These are phyloP conservation scores for Stomatorhinus ivindoensis DNA, from an alignment of 2,113 vertebrate species.

Conservation along the genomic window DNA sequence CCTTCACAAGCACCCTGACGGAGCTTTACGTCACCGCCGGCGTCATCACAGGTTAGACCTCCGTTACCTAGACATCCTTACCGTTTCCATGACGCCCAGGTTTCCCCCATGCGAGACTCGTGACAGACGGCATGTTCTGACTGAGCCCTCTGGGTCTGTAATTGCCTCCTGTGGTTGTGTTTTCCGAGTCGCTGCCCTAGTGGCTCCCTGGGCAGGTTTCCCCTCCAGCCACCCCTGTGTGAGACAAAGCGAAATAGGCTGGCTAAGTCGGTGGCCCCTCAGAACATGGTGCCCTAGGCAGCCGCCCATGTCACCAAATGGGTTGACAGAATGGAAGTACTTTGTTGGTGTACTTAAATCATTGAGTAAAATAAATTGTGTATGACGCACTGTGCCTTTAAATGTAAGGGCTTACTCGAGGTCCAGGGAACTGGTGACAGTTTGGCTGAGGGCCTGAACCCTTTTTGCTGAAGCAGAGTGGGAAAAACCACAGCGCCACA, in stretches of 20 bases:
- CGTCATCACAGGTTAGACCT: conserved; percentile 62
- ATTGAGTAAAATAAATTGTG: neutral
- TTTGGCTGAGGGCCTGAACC: neutral
- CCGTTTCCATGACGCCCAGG: neutral
- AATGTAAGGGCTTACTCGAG: neutral
- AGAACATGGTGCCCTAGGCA: neutral
- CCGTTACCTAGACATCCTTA: neutral
- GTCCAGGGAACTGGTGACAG: neutral
- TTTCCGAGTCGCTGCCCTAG: neutral
- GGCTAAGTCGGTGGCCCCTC: neutral
- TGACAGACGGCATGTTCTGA: neutral
- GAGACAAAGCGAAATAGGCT: neutral
- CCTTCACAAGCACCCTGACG: conserved; percentile 62
- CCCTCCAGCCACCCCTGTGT: neutral
- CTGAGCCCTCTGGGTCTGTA: neutral
- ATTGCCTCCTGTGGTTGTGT: neutral
- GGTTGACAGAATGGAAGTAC: neutral
- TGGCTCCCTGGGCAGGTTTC: neutral
- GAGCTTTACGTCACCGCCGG: conserved; percentile 70
- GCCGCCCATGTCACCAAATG: neutral
- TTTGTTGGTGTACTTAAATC: neutral
- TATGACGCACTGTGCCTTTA: neutral
- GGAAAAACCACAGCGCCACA: neutral
- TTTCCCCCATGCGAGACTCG: neutral
- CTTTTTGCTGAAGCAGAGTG: neutral